Base-by-base conservation (phyloP, 2,797 vertebrate species). In the Spondyliosoma cantharus region DNA sequence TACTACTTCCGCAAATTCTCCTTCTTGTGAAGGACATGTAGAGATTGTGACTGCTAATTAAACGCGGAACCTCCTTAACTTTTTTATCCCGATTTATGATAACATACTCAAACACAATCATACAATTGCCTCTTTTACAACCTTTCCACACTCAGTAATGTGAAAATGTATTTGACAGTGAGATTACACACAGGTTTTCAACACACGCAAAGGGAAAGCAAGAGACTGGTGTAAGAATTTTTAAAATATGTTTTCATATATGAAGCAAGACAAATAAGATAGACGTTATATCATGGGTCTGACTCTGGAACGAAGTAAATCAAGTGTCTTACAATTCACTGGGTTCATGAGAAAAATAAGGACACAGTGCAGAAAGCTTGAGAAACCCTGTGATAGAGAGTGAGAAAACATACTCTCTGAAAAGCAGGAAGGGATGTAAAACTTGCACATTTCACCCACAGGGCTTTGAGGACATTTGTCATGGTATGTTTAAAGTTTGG, bases 401-500 rank as follows among this genome's bases (percentile, higher is more conserved):
- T 43, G 46, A 59, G 17, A 46, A 20, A 29, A 37, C 24, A 29
- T 12, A n/a, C 56, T 29, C 24, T 60, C n/a, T 67, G n/a, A 69
- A 9, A 32, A 45, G 29, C 20, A 66, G 16, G 11, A n/a, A 11
- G 16, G 7, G 8, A 37, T 65, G 24, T 22, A 53, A n/a, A 16
- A 76, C 19, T n/a, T 57, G n/a, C 5, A 14, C 4, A 52, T 71
- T 62, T 25, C 8, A 53, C 11, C 25, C 2, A 25, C 48, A 29
- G 1, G 27, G 7, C 7, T 58, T 24, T 58, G 17, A 64, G 60
- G 7, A 27, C 59, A 77, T 78, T 25, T 77, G 32, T 20, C 20
- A 32, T 7, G 5, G 43, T 17, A 16, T 19, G 24, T 62, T 71
- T 53, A 65, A 76, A 87, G 54, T 71, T 82, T 32, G 45, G 37